Evolutionary conservation across 1,140 invertebrate species (phyloP).

Genomic region (Drosophila aff.): DNA sequence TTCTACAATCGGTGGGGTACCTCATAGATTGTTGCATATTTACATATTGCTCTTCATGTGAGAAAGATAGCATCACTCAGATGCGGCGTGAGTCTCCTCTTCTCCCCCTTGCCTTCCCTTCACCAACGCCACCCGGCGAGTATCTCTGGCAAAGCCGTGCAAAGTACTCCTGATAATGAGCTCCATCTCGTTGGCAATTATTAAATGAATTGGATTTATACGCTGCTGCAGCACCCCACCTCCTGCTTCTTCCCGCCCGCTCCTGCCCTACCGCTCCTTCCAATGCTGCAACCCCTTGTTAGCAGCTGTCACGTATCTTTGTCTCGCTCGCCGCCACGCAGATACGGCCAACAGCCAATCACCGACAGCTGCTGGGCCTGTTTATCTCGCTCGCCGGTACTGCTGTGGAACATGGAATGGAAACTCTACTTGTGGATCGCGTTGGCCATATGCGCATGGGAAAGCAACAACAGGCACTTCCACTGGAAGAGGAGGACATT

Average conservation of each 20-base stretch:
- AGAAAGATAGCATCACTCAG: conserved; percentile 19
- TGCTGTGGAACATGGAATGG: conserved; percentile 71
- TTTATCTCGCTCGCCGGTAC: conserved; percentile 47
- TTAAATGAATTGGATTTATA: conserved; percentile 85
- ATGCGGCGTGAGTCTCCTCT: not conserved
- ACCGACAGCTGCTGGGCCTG: conserved; percentile 26
- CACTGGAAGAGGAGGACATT: conserved; percentile 21
- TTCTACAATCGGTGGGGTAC: not conserved
- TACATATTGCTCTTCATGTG: not conserved
- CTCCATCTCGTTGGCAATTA: conserved; percentile 84
- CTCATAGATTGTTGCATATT: not conserved
- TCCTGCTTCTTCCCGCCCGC: not conserved
- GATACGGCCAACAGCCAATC: conserved; percentile 56
- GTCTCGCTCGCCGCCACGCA: conserved; percentile 22
- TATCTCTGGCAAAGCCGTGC: conserved; percentile 70
- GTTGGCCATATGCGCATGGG: conserved; percentile 38
- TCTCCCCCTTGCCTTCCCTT: conserved; percentile 15
- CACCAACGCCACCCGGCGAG: conserved; percentile 7
- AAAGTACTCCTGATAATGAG: conserved; percentile 84
- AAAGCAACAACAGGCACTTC: not conserved
- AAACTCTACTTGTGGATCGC: conserved; percentile 55
- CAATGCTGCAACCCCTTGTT: conserved; percentile 37
- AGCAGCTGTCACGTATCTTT: conserved; percentile 26
- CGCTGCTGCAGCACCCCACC: conserved; percentile 34
- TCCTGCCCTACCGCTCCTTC: not conserved